Base-by-base conservation (phyloP, 2,888 invertebrate genomes). In the Hirtodrosophila alboralis region DNA sequence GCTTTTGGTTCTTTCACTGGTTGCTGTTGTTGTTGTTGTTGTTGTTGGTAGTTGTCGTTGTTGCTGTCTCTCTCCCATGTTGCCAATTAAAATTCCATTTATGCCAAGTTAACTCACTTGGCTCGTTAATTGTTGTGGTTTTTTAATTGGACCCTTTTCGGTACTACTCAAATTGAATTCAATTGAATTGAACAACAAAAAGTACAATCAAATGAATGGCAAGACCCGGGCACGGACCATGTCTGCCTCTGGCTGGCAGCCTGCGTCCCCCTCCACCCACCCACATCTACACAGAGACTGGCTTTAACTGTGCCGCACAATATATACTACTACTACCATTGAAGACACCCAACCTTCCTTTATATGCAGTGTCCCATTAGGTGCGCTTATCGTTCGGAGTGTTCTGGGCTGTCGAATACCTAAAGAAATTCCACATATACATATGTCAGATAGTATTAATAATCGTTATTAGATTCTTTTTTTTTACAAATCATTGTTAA, bases 41-140 rank as follows among this genome's bases (percentile, higher is more conserved):
- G 18, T 18, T 18, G 18, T 18, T 18, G 18, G 18, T 5, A 18
- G 18, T 54, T 40, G 31, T 23, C 16, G 54, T 40, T 54, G 57
- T 30, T 51, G 45, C 52, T 57, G 62, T 38, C 57, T 57, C 67
- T 66, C 81, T 83, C 73, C n/a, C n/a, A 72, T 86, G 87, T 84
- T 88, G 87, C 88, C 88, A 88, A 88, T 88, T 88, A 88, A 88
- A 88, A 84, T 88, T 87, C 86, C 88, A 87, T 86, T 86, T 87
- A 86, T 81, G 87, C 87, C 86, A 87, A 86, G 86, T 86, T 86
- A 86, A 86, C 85, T 87, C 86, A 87, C 86, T 86, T 81, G 78
- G 76, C 83, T 84, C 84, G 81, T 87, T 87, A 87, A 88, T 88
- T 88, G 88, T 84, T 86, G 87, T 87, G 88, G 87, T 69, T 87